These are phyloP conservation scores for Drosophila miranda DNA, from an alignment of 1,140 invertebrate genomes.

Conservation along the genomic window DNA sequence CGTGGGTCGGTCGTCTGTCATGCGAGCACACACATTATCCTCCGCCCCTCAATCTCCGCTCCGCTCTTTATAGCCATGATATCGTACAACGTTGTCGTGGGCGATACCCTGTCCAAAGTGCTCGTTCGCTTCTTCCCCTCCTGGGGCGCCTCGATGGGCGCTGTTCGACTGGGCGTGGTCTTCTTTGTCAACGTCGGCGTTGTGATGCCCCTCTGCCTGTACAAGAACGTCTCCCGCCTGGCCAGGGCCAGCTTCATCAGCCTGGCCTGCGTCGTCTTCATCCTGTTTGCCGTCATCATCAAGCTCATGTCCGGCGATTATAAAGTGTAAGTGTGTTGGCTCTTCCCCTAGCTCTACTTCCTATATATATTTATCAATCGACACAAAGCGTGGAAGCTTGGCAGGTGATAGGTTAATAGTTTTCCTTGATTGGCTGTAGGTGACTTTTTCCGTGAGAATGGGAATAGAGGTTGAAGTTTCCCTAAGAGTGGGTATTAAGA, in stretches of 20 bases:
- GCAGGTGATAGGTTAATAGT: too few species aligned
- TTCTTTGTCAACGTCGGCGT: constrained; percentile 88
- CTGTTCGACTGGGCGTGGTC: constrained; percentile 89
- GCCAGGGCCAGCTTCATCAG: constrained; percentile 92
- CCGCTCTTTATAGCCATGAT: constrained; percentile 89
- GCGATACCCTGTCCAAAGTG: constrained; percentile 94
- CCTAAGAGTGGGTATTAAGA: too few species aligned
- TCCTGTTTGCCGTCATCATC: constrained; percentile 86
- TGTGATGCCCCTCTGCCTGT: constrained; percentile 92
- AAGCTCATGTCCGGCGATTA: constrained; percentile 85
- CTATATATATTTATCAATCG: not conserved
- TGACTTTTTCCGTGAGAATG: too few species aligned
- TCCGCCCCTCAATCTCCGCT: not conserved
- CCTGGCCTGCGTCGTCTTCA: constrained; percentile 89
- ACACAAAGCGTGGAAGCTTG: not conserved
- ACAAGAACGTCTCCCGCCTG: constrained; percentile 90
- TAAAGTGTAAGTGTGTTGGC: constrained; percentile 72
- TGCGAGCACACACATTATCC: too few species aligned
- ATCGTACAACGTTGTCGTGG: constrained; percentile 95
- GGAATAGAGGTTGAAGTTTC: too few species aligned
- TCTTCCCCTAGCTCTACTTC: not conserved
- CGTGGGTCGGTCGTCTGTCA: not conserved
- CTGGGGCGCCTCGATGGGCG: constrained; percentile 84
- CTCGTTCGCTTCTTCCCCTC: constrained; percentile 85
- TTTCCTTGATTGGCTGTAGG: too few species aligned